phyloP scores from a whole-genome alignment of 2,888 invertebrate species.

The Dicranocentrus wangi region DNA sequence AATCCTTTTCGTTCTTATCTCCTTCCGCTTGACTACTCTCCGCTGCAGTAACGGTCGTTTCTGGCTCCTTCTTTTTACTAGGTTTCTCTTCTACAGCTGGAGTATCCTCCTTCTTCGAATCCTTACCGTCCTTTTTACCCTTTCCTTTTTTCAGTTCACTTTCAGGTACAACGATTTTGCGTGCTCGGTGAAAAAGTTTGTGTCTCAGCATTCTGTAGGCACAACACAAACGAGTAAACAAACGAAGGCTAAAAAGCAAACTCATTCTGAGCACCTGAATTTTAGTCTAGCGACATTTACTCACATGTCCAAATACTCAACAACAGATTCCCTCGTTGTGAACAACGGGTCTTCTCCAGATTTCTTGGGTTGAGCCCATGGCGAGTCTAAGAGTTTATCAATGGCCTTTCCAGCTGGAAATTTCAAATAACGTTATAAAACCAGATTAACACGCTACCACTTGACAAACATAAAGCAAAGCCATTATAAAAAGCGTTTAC shows the following conservation, averaged over 20 bases:
- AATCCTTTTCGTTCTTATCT: conserved; percentile 66
- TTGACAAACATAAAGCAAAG: conserved; percentile 23
- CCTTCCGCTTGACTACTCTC: conserved; percentile 72
- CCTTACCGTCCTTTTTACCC: conserved; percentile 75
- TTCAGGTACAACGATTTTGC: conserved; percentile 86
- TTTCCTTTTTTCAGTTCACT: conserved; percentile 78
- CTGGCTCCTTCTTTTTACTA: conserved; percentile 75
- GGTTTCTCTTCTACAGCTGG: conserved; percentile 78
- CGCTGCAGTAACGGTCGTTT: conserved; percentile 73
- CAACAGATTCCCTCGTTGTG: conserved; percentile 85
- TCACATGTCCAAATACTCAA: conserved; percentile 83
- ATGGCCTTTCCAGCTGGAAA: conserved; percentile 87
- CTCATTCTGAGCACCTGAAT: neutral
- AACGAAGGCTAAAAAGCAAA: neutral
- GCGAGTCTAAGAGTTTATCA: conserved; percentile 91
- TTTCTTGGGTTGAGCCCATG: conserved; percentile 82
- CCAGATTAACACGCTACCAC: too few relatives aligned
- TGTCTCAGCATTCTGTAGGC: conserved; percentile 84
- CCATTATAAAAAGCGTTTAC: conserved; percentile 33
- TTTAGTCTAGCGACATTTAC: conserved; percentile 47
- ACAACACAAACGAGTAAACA: neutral
- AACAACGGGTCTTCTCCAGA: conserved; percentile 84
- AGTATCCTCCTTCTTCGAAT: conserved; percentile 75
- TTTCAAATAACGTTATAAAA: too few relatives aligned
- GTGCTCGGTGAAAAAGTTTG: conserved; percentile 96